Evolutionary conservation across 2,888 invertebrate genomes (phyloP), one percentile per base, ranked within the genome.

Genomic region (Nasonovia ribisnigri): DNA sequence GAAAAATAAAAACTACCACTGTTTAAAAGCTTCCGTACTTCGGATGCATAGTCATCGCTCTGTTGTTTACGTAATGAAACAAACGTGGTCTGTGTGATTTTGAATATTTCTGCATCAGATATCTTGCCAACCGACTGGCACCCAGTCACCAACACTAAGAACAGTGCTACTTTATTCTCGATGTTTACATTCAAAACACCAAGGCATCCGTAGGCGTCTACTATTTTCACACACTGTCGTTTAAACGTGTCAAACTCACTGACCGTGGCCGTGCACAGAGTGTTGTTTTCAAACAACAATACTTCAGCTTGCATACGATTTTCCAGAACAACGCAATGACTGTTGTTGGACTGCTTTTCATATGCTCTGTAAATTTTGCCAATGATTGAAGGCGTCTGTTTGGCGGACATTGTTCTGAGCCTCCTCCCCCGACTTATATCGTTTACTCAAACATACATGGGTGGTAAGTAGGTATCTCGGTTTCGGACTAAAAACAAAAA

Each of bases 1-100:
- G 99, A 98, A 96, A 99, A 99, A 96, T 99, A 99, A 96, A 99
- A 99, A 77, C 99, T 99, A 26, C 99, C 99, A n/a, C 99, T 99
- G 96, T 99, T 99, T 8, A 99, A 96, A 93, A 99, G 96, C 96
- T 99, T 99, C 95, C 98, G 97, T 10, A 97, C 96, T 95, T 97
- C 97, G 3, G 96, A 96, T 51, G 97, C 96, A 94, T 96, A 96
- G 94, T 97, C 97, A 95, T 97, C 97, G 95, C 96, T 96, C 54
- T 96, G 96, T 88, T 97, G 97, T 95, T 98, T 97, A 96, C 98
- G 97, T 94, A 99, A 96, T 0, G 99, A 98, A 24, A 99, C 96
- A 96, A 99, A 98, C 95, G 98, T 97, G 0, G 99, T 98, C 96
- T 98, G 98, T 0, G 98, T 99, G 94, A 99, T 98, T 95, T 98